Conservation (phyloP, 2,113 vertebrate species). For the Lathamus discolor region DNA sequence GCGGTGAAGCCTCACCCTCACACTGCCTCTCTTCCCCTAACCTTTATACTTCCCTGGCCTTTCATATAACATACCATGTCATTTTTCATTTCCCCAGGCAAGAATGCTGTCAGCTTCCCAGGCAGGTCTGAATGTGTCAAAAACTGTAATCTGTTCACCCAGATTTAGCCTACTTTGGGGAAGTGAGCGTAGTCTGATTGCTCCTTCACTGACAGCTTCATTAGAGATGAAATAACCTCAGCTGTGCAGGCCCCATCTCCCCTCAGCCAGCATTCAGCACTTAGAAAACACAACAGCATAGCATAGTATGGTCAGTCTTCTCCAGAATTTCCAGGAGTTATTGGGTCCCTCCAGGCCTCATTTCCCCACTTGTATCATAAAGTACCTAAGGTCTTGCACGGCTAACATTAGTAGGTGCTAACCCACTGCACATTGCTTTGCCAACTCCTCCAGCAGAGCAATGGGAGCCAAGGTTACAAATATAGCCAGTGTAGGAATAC, state of each 20-base stretch:
- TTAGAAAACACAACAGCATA: background rate
- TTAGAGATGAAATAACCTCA: conserved; percentile 16
- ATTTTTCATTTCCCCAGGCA: background rate
- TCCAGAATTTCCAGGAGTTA: background rate
- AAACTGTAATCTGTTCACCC: conserved; percentile 25
- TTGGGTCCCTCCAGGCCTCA: background rate
- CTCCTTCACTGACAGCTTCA: conserved; percentile 45
- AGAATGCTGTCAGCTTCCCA: conserved; percentile 32
- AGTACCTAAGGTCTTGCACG: accelerated
- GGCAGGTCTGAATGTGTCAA: conserved; percentile 46
- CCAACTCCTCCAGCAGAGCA: background rate
- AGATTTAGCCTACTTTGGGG: conserved; percentile 43
- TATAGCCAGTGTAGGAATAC: accelerated
- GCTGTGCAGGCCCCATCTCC: background rate
- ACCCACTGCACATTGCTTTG: background rate
- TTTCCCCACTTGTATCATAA: background rate
- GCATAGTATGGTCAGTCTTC: background rate
- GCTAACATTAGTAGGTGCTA: background rate
- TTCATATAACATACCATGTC: background rate
- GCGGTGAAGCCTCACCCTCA: background rate
- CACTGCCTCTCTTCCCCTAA: background rate
- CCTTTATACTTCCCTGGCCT: background rate
- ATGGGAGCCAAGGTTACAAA: accelerated
- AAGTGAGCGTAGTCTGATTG: background rate
- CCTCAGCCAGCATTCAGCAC: background rate